Percentiles rank a stretch among this genome's conserved stretches.
These are phyloP conservation scores for Mus caroli DNA, from an alignment of 2,797 vertebrate genomes.

Conservation along the genomic window DNA sequence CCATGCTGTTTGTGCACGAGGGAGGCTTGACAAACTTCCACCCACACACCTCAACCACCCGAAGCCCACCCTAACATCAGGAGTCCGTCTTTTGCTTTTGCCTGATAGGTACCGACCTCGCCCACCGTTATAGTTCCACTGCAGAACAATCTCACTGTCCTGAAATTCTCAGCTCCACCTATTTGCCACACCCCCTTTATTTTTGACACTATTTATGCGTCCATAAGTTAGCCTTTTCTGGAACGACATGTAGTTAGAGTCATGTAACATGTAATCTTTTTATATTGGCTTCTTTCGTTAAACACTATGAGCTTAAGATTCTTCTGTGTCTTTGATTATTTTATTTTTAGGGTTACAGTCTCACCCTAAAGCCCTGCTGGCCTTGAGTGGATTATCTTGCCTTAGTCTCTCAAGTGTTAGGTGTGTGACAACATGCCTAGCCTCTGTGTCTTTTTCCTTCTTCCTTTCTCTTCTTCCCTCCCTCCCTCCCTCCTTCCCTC, in stretches of 20 bases:
- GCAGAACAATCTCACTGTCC: neutral
- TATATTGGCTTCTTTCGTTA: neutral
- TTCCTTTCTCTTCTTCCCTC: too few species aligned
- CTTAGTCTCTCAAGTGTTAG: neutral
- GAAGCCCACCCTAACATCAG: neutral
- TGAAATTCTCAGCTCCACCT: neutral
- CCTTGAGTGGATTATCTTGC: neutral
- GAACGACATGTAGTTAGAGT: neutral
- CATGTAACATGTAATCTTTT: neutral
- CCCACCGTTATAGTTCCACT: neutral
- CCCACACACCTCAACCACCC: too few species aligned
- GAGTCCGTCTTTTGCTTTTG: neutral
- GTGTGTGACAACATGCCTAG: neutral
- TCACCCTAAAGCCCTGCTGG: neutral
- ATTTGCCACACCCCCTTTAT: accelerated
- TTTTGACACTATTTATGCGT: neutral
- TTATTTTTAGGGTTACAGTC: neutral
- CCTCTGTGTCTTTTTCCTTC: neutral
- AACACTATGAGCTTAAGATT: neutral
- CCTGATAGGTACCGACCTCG: too few species aligned
- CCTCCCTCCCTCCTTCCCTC: too few species aligned
- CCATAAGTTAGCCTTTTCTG: neutral
- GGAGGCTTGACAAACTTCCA: neutral
- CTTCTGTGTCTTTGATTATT: neutral
- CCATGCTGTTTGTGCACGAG: too few species aligned